Evolutionary conservation across 2,888 invertebrate species (phyloP), one percentile per base, ranked within the genome.

Genomic region (Lithophane socia): DNA sequence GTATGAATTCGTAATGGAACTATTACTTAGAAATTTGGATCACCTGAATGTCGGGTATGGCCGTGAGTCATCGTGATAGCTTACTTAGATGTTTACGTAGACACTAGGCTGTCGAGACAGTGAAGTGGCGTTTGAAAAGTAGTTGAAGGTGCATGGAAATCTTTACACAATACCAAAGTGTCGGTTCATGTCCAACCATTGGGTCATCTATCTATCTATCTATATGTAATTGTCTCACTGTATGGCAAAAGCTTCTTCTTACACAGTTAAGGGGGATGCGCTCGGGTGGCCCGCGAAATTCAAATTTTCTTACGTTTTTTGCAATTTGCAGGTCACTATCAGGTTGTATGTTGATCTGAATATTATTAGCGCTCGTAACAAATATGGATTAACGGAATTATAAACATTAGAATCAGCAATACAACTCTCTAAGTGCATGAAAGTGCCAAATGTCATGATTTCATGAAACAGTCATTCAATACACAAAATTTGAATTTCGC

Each of bases 21-120:
- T 80, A 73, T 82, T 80, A 85, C 71, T 82, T 73, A 80, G 80
- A 87, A 85, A 87, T 86, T 80, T 84, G 78, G 88, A 73, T 87
- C 79, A 77, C 87, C 87, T 82, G 66, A 77, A 79, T 83, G 73
- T 86, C 65, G 42, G 61, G 42, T 44, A 67, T 47, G 71, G 60
- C 56, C 54, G 29, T 86, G 73, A 84, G 82, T 72, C 77, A 88
- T 71, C 61, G 47, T 76, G 74, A 83, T 75, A 75, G 72, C 68
- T 63, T 70, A 73, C 69, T 78, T 60, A 63, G 77, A 60, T 83
- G 60, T 84, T 83, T 84, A 83, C 69, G 4, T 61, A 77, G 64
- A 80, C 24, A 24, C 61, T 56, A 24, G 18, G 49, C 83, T 78
- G 66, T 83, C 70, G n/a, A 73, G 69, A 60, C 37, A 56, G 70